Evolutionary conservation across 2,888 invertebrate species (phyloP).

Genomic region (Adela reaumurella): DNA sequence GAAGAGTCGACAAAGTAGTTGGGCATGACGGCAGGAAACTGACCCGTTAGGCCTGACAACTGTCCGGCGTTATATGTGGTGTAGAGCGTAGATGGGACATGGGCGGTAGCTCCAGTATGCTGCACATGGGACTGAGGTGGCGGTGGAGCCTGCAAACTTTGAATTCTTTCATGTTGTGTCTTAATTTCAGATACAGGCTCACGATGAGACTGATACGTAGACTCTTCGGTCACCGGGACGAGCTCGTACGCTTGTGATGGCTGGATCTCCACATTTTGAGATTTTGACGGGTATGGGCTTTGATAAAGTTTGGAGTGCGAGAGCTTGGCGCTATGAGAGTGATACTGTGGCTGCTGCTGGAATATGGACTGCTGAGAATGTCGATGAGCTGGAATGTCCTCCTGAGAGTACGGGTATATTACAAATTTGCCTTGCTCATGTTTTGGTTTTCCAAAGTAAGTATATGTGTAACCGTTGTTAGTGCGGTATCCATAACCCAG

Average conservation of each 20-base stretch:
- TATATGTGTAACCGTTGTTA: slow-evolving; percentile 49
- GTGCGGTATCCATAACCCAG: slow-evolving; percentile 66
- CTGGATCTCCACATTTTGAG: slow-evolving; percentile 49
- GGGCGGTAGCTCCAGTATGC: slow-evolving; percentile 5
- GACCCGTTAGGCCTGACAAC: slow-evolving; percentile 38
- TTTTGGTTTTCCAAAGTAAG: slow-evolving; percentile 41
- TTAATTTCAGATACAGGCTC: slow-evolving; percentile 28
- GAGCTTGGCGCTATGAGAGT: slow-evolving; percentile 17
- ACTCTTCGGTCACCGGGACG: slow-evolving; percentile 33
- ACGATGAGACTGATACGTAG: slow-evolving; percentile 31
- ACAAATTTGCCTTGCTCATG: slow-evolving; percentile 55
- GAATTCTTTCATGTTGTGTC: slow-evolving; percentile 23
- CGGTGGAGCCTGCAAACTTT: slow-evolving; percentile 23
- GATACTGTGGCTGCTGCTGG: slow-evolving; percentile 8
- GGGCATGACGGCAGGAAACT: slow-evolving; percentile 45
- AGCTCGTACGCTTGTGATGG: slow-evolving; percentile 56
- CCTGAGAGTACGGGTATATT: slow-evolving; percentile 69
- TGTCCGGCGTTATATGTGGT: slow-evolving; percentile 47
- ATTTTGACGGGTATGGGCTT: slow-evolving; percentile 8
- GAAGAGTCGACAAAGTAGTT: slow-evolving; percentile 44
- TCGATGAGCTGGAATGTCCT: slow-evolving; percentile 49
- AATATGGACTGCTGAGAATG: slow-evolving; percentile 5
- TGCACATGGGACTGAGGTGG: slow-evolving; percentile 16
- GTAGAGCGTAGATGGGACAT: slow-evolving; percentile 32
- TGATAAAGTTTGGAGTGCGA: slow-evolving; percentile 16